phyloP scores from a whole-genome alignment of 2,113 vertebrate species.

The Clarias macrocephalus region DNA sequence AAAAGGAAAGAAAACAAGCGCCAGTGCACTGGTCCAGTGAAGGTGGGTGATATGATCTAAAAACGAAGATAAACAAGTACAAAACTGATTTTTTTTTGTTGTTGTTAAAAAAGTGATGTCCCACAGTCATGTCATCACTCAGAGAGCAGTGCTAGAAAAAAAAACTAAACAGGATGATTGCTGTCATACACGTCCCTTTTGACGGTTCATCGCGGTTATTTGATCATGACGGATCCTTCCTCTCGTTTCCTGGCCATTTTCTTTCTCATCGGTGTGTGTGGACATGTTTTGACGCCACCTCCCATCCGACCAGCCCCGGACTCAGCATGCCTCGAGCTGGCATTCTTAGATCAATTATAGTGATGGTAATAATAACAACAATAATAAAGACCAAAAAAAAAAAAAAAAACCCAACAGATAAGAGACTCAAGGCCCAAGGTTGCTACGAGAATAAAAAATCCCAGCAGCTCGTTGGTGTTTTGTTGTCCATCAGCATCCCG shows the following conservation, averaged over 20 bases:
- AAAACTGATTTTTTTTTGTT: slow-evolving; percentile 53
- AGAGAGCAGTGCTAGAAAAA: slow-evolving; percentile 44
- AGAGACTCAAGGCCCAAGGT: slow-evolving; percentile 37
- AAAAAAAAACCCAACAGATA: neutral
- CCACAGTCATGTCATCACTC: slow-evolving; percentile 71
- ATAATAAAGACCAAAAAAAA: neutral
- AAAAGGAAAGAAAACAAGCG: slow-evolving; percentile 14
- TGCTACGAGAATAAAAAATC: slow-evolving; percentile 35
- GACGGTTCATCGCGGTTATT: slow-evolving; percentile 64
- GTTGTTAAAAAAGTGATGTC: slow-evolving; percentile 63
- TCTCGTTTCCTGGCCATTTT: slow-evolving; percentile 52
- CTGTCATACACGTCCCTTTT: slow-evolving; percentile 50
- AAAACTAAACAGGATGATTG: slow-evolving; percentile 25
- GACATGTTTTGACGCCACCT: slow-evolving; percentile 56
- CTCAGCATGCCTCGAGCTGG: slow-evolving; percentile 59
- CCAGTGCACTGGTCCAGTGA: slow-evolving; percentile 52
- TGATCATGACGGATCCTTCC: slow-evolving; percentile 59
- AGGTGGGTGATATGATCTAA: slow-evolving; percentile 65
- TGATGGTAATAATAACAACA: neutral
- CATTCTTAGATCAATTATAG: slow-evolving; percentile 50
- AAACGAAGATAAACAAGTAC: slow-evolving; percentile 59
- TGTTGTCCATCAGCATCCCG: slow-evolving; percentile 43
- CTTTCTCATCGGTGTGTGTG: slow-evolving; percentile 52
- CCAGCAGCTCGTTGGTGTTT: slow-evolving; percentile 57
- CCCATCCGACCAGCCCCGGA: slow-evolving; percentile 34